Base-by-base conservation (phyloP, 2,888 invertebrate species). In the Pinctada fucata region DNA sequence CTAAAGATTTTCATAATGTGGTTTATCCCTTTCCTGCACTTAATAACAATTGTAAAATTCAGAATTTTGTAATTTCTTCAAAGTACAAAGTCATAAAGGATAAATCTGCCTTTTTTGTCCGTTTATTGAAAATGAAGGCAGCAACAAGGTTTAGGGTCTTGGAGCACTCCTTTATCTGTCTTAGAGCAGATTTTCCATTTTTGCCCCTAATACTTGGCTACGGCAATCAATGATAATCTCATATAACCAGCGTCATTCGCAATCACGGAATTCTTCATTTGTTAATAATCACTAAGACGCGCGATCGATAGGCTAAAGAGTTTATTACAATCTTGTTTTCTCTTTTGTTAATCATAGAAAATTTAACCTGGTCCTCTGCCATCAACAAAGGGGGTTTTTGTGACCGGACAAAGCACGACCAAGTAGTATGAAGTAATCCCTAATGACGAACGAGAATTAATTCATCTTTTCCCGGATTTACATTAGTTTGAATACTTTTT, bases 401-500 rank as follows among this genome's bases (percentile, higher is more conserved):
- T 52, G 58, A 10, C 58, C 58, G 10, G 10, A 52, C 58, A 52
- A 52, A 52, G 10, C 58, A 52, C 58, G 10, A 52, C 6, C 10
- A 8, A 8, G 10, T n/a, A 5, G 58, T 52, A 52, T 5, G 6
- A 8, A 52, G 58, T 52, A 10, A 52, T 52, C 10, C 6, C 58
- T 10, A 52, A 52, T 52, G 58, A 52, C 58, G 10, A 52, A 52
- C 58, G 58, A 52, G 58, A 52, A 52, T 52, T 52, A 52, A 52
- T 52, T 52, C 58, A 10, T 52, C 58, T 52, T 52, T 52, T 10
- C 58, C 58, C 5, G 58, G 10, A 8, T 52, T 10, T 73, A 58
- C 73, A 73, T 58, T 73, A 73, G 51, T 48, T 63, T 52, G 73
- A 73, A 73, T 73, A 73, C 58, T 52, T 52, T 72, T 73, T 65